A percentile compares a stretch with the other conserved stretches of the same genome.
phyloP scores from a whole-genome alignment of 2,113 vertebrate species.

The Protomyctophum bolini region DNA sequence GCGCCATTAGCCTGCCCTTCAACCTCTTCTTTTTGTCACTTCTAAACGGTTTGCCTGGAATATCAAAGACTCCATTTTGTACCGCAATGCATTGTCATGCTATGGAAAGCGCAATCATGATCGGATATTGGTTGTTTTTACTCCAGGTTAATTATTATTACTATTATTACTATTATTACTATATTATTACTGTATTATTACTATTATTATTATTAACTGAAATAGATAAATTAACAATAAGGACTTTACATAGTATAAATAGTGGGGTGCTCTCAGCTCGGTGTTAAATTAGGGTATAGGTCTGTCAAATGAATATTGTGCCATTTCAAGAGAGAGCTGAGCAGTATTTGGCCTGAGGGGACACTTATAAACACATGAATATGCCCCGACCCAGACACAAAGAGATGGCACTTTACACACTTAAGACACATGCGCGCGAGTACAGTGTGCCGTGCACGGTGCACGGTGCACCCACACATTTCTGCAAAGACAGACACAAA shows the following conservation, averaged over 20 bases:
- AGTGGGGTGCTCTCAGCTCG: conserved; percentile 32
- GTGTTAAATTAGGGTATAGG: conserved; percentile 12
- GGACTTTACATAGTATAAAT: conserved; percentile 10
- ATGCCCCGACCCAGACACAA: conserved; percentile 78
- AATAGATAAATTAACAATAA: too few relatives aligned
- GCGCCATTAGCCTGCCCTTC: background rate
- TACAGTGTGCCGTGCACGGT: conserved; percentile 15
- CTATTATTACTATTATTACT: background rate
- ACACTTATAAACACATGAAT: conserved; percentile 74
- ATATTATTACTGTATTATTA: background rate
- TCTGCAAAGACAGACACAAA: conserved; percentile 68
- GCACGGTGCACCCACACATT: conserved; percentile 33
- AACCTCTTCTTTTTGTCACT: background rate
- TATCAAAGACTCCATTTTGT: background rate
- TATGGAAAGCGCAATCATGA: too few relatives aligned
- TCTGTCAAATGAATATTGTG: conserved; percentile 42
- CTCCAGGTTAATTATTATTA: too few relatives aligned
- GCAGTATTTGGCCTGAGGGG: conserved; percentile 72
- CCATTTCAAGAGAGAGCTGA: conserved; percentile 66
- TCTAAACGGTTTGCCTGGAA: background rate
- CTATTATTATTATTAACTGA: background rate
- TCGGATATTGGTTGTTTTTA: too few relatives aligned
- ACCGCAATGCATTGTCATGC: too few relatives aligned
- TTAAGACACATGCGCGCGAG: conserved; percentile 38
- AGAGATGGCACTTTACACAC: conserved; percentile 72